Conservation (phyloP, 2,888 invertebrate genomes). For the Herminia tarsipennalis region DNA sequence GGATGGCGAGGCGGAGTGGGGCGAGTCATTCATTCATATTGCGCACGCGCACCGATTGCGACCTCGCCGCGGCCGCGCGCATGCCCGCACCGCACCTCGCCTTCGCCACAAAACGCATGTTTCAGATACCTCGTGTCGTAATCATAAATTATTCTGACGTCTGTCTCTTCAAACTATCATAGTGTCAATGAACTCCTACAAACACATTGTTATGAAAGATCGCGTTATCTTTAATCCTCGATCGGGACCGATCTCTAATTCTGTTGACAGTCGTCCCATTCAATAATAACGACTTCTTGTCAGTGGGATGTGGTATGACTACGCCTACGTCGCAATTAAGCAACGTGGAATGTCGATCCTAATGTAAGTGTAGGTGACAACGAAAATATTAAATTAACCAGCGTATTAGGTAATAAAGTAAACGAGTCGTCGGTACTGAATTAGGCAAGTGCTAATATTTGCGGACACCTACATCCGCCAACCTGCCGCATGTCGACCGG, state of each 20-base stretch:
- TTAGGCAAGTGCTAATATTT: slow-evolving; percentile 81
- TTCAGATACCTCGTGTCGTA: slow-evolving; percentile 59
- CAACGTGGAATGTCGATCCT: slow-evolving; percentile 52
- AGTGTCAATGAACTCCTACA: slow-evolving; percentile 61
- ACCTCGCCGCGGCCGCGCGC: slow-evolving; percentile 54
- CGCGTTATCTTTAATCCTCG: slow-evolving; percentile 50
- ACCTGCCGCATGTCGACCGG: slow-evolving; percentile 64
- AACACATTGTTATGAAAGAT: slow-evolving; percentile 57
- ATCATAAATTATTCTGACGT: slow-evolving; percentile 62
- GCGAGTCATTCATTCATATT: slow-evolving; percentile 77
- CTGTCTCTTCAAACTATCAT: slow-evolving; percentile 48
- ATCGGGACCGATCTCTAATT: slow-evolving; percentile 50
- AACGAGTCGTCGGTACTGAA: slow-evolving; percentile 64
- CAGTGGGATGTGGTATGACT: slow-evolving; percentile 55
- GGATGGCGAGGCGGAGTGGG: slow-evolving; percentile 57
- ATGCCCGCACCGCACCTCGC: slow-evolving; percentile 43
- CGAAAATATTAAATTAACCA: slow-evolving; percentile 56
- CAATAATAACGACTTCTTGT: slow-evolving; percentile 52
- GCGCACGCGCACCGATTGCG: slow-evolving; percentile 68
- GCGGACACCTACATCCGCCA: slow-evolving; percentile 81
- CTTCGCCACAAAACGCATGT: slow-evolving; percentile 56
- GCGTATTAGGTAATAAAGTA: slow-evolving; percentile 72
- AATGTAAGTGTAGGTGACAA: slow-evolving; percentile 58
- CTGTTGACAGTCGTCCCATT: slow-evolving; percentile 55
- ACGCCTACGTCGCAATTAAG: slow-evolving; percentile 60